Percentiles rank a stretch among this genome's conserved stretches.
These are phyloP conservation scores for Formica aserva DNA, from an alignment of 2,888 invertebrate species.

Conservation along the genomic window DNA sequence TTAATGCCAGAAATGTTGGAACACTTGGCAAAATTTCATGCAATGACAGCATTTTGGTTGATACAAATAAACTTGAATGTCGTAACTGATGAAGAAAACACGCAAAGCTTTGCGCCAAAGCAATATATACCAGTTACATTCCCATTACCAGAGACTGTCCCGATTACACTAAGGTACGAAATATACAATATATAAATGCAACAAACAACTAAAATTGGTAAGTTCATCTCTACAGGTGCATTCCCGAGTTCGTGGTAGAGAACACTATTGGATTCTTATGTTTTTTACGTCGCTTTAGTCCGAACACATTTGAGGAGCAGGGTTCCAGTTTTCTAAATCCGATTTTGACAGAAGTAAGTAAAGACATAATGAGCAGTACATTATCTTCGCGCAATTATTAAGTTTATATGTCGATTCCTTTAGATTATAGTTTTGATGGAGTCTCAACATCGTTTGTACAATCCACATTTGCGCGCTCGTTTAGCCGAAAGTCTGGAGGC, in stretches of 20 bases:
- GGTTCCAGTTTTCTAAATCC: constrained; percentile 89
- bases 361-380: constrained; percentile 1
- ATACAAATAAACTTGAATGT: constrained; percentile 91
- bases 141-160: constrained; percentile 89
- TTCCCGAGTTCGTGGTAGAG: constrained; percentile 96
- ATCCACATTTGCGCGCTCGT: constrained; percentile 96
- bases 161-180: constrained; percentile 89
- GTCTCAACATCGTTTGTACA: constrained; percentile 92
- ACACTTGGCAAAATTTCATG: constrained; percentile 91
- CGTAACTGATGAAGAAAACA: constrained; percentile 79
- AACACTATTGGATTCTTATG: constrained; percentile 94
- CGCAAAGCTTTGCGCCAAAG: constrained; percentile 88
- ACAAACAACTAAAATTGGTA: not conserved
- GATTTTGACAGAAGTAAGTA: constrained; percentile 89
- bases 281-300: constrained; percentile 90
- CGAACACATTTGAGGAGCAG: constrained; percentile 89
- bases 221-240: constrained; percentile 87
- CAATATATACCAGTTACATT: constrained; percentile 87
- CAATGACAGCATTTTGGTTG: constrained; percentile 94
- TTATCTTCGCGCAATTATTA: not conserved
- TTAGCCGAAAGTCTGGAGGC: constrained; percentile 96
- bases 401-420: constrained; percentile 14
- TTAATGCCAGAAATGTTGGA: constrained; percentile 91
- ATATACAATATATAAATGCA: not conserved
- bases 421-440: constrained; percentile 95